A percentile compares a stretch with the other conserved stretches of the same genome.
Conservation (phyloP, 2,797 vertebrate species). For the Arctocebus calabarensis region DNA sequence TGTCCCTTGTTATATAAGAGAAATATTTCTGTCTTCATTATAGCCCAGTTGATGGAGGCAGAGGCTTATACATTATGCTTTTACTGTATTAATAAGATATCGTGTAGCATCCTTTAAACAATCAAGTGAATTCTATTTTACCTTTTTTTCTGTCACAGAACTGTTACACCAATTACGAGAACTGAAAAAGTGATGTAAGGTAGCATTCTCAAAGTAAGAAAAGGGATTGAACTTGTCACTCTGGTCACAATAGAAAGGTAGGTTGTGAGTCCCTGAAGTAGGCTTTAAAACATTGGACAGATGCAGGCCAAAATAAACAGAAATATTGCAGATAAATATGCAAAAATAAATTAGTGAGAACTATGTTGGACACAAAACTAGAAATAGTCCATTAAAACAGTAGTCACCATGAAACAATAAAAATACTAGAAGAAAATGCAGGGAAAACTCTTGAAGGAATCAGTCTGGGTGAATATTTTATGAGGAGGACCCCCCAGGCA, state of each 20-base stretch:
- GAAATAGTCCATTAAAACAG: constrained; percentile 2
- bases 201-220: neutral
- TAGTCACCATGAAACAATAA: no score
- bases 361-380: neutral
- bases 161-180: neutral
- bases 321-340: neutral
- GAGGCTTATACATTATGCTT: neutral
- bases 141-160: neutral
- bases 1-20: neutral
- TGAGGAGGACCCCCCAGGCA: no score
- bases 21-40: constrained; percentile 18
- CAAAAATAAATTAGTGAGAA: neutral
- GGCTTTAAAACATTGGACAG: neutral
- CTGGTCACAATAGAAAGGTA: neutral
- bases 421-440: no score
- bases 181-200: neutral
- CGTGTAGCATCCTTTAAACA: constrained; percentile 16
- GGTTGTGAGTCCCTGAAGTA: accelerated
- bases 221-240: neutral
- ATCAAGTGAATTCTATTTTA: constrained; percentile 30
- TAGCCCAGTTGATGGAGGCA: neutral
- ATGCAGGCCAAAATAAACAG: constrained; percentile 25
- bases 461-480: no score
- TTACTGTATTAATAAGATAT: neutral
- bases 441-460: no score